Conservation (phyloP, 2,113 vertebrate genomes). For the Rattus norvegicus region DNA sequence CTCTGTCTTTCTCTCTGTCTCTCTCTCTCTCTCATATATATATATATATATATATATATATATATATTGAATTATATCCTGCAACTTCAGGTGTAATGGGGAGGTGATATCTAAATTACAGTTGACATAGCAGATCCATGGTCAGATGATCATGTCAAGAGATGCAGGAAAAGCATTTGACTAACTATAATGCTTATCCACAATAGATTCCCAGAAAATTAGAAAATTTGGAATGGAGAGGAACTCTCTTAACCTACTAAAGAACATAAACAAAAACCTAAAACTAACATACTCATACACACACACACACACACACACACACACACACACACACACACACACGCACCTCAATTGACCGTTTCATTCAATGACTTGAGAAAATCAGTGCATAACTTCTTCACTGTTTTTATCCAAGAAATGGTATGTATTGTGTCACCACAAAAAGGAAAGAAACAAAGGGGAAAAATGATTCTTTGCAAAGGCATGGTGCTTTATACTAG, state of each 20-base stretch:
- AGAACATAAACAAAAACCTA: background rate
- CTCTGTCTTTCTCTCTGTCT: no score
- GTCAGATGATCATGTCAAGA: background rate
- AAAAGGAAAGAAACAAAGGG: background rate
- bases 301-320: background rate
- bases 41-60: background rate
- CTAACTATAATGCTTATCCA: background rate
- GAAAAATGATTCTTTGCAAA: background rate
- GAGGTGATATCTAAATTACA: background rate
- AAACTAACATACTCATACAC: background rate
- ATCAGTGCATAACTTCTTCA: background rate
- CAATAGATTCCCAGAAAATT: background rate
- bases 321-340: background rate
- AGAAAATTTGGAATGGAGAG: background rate
- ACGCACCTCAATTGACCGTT: background rate
- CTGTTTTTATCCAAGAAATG: background rate
- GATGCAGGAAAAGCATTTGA: background rate
- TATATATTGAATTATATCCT: background rate
- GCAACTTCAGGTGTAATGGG: background rate
- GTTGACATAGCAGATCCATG: background rate
- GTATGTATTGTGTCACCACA: background rate
- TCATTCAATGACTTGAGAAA: background rate
- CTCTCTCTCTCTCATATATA: no score
- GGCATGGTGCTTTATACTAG: background rate
- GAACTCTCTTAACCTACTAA: background rate